Evolutionary conservation across 2,113 vertebrate genomes (phyloP), one percentile per base, ranked within the genome.

Genomic region (Stigmatopora nigra): DNA sequence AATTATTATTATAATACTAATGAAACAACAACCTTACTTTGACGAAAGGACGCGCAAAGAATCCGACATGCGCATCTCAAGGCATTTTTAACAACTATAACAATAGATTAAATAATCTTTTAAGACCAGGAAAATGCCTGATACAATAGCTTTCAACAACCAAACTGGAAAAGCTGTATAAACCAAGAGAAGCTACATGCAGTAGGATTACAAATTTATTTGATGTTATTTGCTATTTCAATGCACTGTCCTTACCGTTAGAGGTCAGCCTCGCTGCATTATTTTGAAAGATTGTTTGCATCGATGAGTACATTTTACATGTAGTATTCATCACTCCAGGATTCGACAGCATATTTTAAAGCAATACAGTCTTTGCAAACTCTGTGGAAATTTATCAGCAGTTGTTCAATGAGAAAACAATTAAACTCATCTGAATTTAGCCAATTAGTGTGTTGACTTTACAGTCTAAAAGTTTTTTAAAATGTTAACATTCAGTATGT

Each of bases 211-310:
- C 22, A 22, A 20, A 5, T 53, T n/a, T 49, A n/a, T 19, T n/a
- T 49, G 1, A 3, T 49, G 16, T 49, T 7, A n/a, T 53, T 19
- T 25, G 31, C 44, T 16, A 22, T n/a, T 78, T 71, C 57, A 83
- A 36, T 76, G 11, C n/a, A 9, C 0, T 13, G 12, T 49, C 4
- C 15, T 64, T 64, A 35, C 85, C 89, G 82, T 69, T 36, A 90
- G 88, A 72, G 78, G 87, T 80, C 88, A 79, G 71, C 81, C 55
- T 81, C 22, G 75, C 51, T 22, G 6, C 77, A 20, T 69, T 0
- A 6, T 52, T 63, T 44, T 61, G 10, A 60, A 70, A 71, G 44
- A 53, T 38, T 51, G 19, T 59, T 41, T 56, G 5, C 70, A 10
- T 41, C 38, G 25, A 31, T 41, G 6, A 41, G 38, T 3, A 41